Conservation (phyloP, 2,797 vertebrate species). For the Odontamblyopus rebecca region DNA sequence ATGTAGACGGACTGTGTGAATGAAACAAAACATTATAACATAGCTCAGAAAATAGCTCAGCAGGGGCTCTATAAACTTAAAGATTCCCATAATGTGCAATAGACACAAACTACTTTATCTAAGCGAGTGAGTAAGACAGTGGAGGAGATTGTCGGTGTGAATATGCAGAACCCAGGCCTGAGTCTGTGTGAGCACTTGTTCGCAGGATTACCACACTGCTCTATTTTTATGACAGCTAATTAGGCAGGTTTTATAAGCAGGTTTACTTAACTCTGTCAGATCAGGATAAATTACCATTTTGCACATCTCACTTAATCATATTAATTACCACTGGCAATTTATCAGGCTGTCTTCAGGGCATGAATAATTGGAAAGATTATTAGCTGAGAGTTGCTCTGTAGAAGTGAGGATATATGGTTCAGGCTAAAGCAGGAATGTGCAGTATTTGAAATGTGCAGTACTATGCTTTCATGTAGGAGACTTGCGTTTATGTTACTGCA, state of each 20-base stretch:
- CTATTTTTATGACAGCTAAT: slow-evolving; percentile 68
- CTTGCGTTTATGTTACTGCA: slow-evolving; percentile 11
- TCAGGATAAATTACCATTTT: slow-evolving; percentile 75
- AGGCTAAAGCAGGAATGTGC: slow-evolving; percentile 18
- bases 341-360: slow-evolving; percentile 69
- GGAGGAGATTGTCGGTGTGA: slow-evolving; percentile 8
- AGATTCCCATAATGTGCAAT: background rate
- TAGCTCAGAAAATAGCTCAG: too few relatives aligned
- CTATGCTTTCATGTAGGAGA: slow-evolving; percentile 9
- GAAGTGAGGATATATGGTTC: slow-evolving; percentile 37
- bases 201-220: slow-evolving; percentile 52
- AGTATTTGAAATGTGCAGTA: slow-evolving; percentile 20
- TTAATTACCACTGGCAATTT: slow-evolving; percentile 76
- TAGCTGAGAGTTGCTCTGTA: slow-evolving; percentile 54
- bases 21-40: background rate
- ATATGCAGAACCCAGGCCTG: slow-evolving; percentile 19
- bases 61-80: too few relatives aligned
- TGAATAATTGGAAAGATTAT: slow-evolving; percentile 74
- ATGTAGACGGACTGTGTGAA: too few relatives aligned
- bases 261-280: slow-evolving; percentile 75
- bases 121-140: background rate
- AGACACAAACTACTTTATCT: background rate
- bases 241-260: slow-evolving; percentile 72
- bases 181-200: slow-evolving; percentile 47
- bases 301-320: slow-evolving; percentile 77